phyloP scores from a whole-genome alignment of 2,797 vertebrate species.

The Syngnathus rostellatus region DNA sequence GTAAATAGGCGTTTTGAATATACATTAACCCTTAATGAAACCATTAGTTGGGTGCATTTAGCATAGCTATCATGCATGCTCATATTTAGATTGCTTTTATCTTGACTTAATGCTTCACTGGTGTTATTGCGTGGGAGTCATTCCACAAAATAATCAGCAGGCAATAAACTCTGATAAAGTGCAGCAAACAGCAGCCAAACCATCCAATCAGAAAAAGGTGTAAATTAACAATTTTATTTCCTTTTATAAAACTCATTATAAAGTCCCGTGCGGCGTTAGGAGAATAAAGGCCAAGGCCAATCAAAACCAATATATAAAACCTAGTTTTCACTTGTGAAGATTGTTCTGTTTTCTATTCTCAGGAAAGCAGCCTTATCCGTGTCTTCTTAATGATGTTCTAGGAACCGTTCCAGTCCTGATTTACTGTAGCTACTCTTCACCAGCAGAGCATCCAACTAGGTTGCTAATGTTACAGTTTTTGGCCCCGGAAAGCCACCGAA shows the following conservation, averaged over 20 bases:
- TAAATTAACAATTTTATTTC: slow-evolving; percentile 64
- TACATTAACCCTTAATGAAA: slow-evolving; percentile 68
- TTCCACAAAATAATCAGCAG: slow-evolving; percentile 59
- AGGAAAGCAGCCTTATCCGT: slow-evolving; percentile 17
- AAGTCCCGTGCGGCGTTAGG: slow-evolving; percentile 41
- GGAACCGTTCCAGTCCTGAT: slow-evolving; percentile 43
- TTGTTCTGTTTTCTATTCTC: slow-evolving; percentile 38
- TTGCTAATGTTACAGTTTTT: slow-evolving; percentile 58
- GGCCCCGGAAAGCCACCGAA: slow-evolving; percentile 54
- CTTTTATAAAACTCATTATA: slow-evolving; percentile 51
- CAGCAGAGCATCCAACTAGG: slow-evolving; percentile 55
- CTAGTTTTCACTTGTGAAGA: slow-evolving; percentile 33
- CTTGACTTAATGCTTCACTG: slow-evolving; percentile 64
- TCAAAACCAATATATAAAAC: slow-evolving; percentile 46
- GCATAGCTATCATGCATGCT: slow-evolving; percentile 60
- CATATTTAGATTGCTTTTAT: slow-evolving; percentile 69
- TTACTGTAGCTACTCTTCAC: slow-evolving; percentile 43
- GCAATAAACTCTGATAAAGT: slow-evolving; percentile 60
- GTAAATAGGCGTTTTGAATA: slow-evolving; percentile 59
- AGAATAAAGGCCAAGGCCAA: slow-evolving; percentile 27
- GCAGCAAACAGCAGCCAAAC: slow-evolving; percentile 41
- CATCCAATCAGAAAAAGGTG: slow-evolving; percentile 48
- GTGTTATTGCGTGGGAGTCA: slow-evolving; percentile 59
- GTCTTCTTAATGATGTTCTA: slow-evolving; percentile 38
- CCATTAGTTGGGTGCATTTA: slow-evolving; percentile 63